These are phyloP conservation scores for Nyctibius grandis DNA, from an alignment of 2,797 vertebrate genomes.

Conservation along the genomic window DNA sequence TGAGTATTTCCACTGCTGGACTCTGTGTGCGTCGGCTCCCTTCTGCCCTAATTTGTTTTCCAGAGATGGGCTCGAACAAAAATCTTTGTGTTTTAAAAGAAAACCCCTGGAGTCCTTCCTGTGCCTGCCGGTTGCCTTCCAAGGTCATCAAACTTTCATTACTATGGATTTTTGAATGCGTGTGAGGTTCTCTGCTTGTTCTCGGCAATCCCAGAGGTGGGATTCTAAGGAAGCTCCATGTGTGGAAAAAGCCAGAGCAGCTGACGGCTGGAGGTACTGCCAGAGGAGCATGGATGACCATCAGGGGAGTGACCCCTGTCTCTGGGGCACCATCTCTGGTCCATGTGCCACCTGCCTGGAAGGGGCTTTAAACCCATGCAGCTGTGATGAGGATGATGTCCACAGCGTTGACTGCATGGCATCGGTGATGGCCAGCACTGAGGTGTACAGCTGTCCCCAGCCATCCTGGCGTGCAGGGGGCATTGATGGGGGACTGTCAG, in stretches of 20 bases:
- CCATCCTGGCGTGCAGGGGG: accelerated
- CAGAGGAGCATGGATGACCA: not conserved
- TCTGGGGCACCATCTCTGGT: not conserved
- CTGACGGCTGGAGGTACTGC: not conserved
- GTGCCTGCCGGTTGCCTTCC: not conserved
- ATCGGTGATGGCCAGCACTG: not conserved
- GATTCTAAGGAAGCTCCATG: not conserved
- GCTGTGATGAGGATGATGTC: accelerated
- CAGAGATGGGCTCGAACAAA: not conserved
- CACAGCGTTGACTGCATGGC: accelerated
- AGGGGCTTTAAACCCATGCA: not conserved
- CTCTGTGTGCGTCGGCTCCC: not conserved
- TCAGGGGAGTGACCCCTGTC: not conserved
- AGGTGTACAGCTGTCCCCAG: not conserved
- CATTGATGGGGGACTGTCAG: not conserved
- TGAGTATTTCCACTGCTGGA: not conserved
- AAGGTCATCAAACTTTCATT: constrained; percentile 53
- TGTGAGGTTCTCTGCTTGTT: not conserved
- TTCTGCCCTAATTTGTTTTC: constrained; percentile 17
- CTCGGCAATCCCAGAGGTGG: not conserved
- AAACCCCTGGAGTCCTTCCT: constrained; percentile 6
- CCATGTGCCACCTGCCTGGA: not conserved
- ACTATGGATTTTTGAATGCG: constrained; percentile 8
- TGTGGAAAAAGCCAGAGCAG: not conserved
- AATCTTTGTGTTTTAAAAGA: not conserved